Conservation (phyloP, 2,888 invertebrate species). For the Pterostichus niger region DNA sequence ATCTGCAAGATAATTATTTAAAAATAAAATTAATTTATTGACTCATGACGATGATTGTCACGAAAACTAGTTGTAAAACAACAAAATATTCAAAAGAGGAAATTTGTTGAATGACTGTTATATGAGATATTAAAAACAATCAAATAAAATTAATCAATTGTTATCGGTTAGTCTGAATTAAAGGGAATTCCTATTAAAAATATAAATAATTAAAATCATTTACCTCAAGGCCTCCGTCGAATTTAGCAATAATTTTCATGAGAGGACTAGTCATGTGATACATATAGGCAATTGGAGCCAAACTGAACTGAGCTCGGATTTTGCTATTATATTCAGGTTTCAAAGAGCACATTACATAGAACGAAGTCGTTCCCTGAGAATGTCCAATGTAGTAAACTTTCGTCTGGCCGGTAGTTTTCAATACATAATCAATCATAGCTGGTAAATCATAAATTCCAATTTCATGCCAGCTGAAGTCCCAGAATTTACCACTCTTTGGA, state of each 20-base stretch:
- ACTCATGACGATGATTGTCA: no score
- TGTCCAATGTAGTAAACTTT: slow-evolving; percentile 89
- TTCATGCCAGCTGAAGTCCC: slow-evolving; percentile 87
- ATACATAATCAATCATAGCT: slow-evolving; percentile 88
- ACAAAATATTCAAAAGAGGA: no score
- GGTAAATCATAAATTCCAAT: slow-evolving; percentile 90
- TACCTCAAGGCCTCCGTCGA: slow-evolving; percentile 69
- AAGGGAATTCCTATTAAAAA: no score
- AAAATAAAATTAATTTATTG: not conserved
- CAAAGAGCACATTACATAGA: slow-evolving; percentile 83
- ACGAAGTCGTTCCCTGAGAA: slow-evolving; percentile 87
- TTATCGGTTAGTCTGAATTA: no score
- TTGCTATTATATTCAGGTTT: slow-evolving; percentile 84
- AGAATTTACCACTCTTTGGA: slow-evolving; percentile 70
- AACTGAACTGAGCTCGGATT: slow-evolving; percentile 82
- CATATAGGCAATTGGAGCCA: slow-evolving; percentile 86
- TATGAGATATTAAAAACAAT: no score
- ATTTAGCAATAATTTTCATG: slow-evolving; percentile 70
- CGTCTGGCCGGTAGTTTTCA: slow-evolving; percentile 79
- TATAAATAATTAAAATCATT: not conserved
- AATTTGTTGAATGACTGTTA: no score
- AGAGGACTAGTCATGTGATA: slow-evolving; percentile 77
- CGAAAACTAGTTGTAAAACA: no score
- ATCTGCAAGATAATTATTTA: slow-evolving; percentile 68
- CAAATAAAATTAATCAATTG: no score